phyloP scores from a whole-genome alignment of 2,113 vertebrate genomes.

The Toxotes chatareus region DNA sequence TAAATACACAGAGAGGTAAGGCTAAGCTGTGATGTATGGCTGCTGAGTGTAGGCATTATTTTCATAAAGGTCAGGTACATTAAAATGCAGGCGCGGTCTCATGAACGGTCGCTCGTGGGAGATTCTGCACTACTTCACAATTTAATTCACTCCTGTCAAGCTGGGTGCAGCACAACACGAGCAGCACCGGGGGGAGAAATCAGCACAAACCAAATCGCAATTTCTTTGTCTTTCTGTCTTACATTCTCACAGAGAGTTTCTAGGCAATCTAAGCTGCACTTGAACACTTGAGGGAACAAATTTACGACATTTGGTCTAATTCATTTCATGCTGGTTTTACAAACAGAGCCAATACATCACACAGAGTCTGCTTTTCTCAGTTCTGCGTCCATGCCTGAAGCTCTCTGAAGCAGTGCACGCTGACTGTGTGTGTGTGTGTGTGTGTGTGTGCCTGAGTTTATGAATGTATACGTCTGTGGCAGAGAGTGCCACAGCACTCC shows the following conservation, averaged over 20 bases:
- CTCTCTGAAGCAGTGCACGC: background rate
- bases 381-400: background rate
- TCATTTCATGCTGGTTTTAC: slow-evolving; percentile 2
- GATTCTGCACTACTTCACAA: slow-evolving; percentile 45
- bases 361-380: background rate
- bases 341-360: background rate
- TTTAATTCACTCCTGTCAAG: slow-evolving; percentile 23
- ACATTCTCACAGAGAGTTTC: background rate
- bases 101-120: slow-evolving; percentile 44
- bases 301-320: background rate
- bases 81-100: slow-evolving; percentile 40
- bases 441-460: slow-evolving; percentile 12
- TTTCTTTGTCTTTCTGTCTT: background rate
- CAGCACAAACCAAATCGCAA: slow-evolving; percentile 20
- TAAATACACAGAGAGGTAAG: background rate
- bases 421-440: background rate
- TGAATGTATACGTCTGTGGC: slow-evolving; percentile 12
- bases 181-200: background rate
- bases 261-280: background rate
- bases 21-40: slow-evolving; percentile 10
- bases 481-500: background rate
- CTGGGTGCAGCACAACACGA: background rate
- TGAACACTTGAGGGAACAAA: background rate
- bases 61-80: slow-evolving; percentile 58
- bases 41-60: slow-evolving; percentile 31